A percentile compares a stretch with the other conserved stretches of the same genome.
These are phyloP conservation scores for Melanostoma scalare DNA, from an alignment of 2,888 invertebrate genomes.

Conservation along the genomic window DNA sequence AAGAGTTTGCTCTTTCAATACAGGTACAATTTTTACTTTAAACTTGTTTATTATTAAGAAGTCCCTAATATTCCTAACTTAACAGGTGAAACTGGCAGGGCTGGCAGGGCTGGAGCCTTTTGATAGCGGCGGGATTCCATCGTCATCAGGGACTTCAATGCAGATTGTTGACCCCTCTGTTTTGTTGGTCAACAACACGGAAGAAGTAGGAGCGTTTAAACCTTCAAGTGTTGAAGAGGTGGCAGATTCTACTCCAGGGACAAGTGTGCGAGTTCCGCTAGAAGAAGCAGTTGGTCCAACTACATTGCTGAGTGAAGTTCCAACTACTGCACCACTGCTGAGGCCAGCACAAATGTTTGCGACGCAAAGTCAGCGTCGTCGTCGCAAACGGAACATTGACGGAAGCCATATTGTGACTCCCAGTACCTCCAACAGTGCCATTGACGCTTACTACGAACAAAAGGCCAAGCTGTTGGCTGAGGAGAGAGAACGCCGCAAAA, in stretches of 20 bases:
- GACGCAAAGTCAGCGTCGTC: conserved; percentile 5
- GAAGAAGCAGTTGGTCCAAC: too few relatives aligned
- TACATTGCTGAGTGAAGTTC: too few relatives aligned
- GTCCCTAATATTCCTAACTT: too few relatives aligned
- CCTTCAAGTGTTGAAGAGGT: background rate
- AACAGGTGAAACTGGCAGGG: too few relatives aligned
- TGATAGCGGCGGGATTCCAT: background rate
- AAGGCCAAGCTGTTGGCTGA: background rate
- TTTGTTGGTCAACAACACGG: background rate
- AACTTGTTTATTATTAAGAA: too few relatives aligned
- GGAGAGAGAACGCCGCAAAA: background rate
- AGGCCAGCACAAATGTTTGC: background rate
- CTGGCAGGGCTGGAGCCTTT: background rate
- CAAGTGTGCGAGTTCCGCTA: conserved; percentile 1
- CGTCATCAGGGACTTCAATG: background rate
- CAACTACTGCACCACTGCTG: background rate
- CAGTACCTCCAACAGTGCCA: too few relatives aligned
- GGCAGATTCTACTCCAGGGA: background rate
- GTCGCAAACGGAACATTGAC: too few relatives aligned
- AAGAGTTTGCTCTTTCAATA: background rate
- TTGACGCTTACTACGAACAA: conserved; percentile 1
- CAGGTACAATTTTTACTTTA: too few relatives aligned
- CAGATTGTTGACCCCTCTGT: too few relatives aligned
- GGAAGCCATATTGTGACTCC: too few relatives aligned
- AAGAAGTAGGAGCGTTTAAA: background rate